Evolutionary conservation across 2,113 vertebrate genomes (phyloP), one percentile per base, ranked within the genome.

Genomic region (Aramus guarauna): DNA sequence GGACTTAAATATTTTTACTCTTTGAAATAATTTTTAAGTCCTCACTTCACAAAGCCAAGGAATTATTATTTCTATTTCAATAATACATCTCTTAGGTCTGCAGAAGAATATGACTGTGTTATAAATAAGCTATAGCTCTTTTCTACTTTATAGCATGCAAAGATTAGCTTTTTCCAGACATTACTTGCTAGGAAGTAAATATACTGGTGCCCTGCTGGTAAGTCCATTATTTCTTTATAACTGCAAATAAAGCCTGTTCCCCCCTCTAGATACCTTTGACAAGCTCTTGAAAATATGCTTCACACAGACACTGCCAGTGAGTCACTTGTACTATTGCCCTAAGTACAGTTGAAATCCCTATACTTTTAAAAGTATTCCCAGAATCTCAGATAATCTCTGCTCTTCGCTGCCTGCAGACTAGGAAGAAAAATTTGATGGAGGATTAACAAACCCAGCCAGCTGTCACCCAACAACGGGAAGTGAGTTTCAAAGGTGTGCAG

Each of bases 151-250:
- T 14, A 53, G 60, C 36, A 67, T 7, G 30, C 1, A 17, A 71
- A 94, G 56, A 95, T 85, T n/a, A 87, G 27, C 43, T 94, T 87
- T 96, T 87, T 30, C 69, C 84, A 94, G 58, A 73, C 60, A 85
- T 55, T 64, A 53, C 60, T 91, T 86, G 60, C 78, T 66, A 34
- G 1, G 5, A 90, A 87, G 58, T 72, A 94, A 93, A 95, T 92
- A 91, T 34, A 56, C 26, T 37, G 36, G 36, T 69, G 56, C 37
- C 47, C 60, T 84, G 82, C 72, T 93, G 91, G 27, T 87, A 93
- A 85, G 4, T 41, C 45, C 17, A 53, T 84, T 91, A 84, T 84
- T 95, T 62, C 60, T 91, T 90, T 91, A 15, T 41, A 72, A 72
- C 69, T 62, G 69, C 62, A 93, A 84, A 94, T 52, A 87, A 87